These are phyloP conservation scores for Thomomys bottae DNA, from an alignment of 2,113 vertebrate species.

Conservation along the genomic window DNA sequence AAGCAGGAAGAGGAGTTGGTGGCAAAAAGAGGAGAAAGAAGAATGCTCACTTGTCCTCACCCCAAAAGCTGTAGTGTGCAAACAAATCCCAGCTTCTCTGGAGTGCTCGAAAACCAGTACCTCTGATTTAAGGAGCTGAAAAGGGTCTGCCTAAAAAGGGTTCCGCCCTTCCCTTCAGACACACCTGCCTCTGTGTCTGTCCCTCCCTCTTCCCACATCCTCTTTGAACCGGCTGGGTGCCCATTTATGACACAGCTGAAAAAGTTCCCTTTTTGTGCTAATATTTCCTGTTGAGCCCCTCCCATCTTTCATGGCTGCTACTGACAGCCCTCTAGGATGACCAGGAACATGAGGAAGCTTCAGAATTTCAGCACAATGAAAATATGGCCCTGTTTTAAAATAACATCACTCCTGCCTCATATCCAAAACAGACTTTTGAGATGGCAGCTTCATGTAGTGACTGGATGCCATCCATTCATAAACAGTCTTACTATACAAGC, in stretches of 20 bases:
- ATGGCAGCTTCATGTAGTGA: background rate
- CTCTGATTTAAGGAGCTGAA: slow-evolving; percentile 76
- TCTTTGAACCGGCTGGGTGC: slow-evolving; percentile 84
- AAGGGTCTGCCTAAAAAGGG: slow-evolving; percentile 58
- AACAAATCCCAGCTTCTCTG: slow-evolving; percentile 57
- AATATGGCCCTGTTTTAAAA: slow-evolving; percentile 46
- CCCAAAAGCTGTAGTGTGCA: background rate
- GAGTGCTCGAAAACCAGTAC: slow-evolving; percentile 29
- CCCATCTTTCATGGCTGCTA: slow-evolving; percentile 32
- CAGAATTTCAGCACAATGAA: slow-evolving; percentile 51
- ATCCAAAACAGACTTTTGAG: background rate
- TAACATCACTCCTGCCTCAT: background rate
- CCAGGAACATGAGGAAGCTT: slow-evolving; percentile 48
- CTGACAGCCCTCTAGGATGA: slow-evolving; percentile 58
- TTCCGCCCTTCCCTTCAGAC: slow-evolving; percentile 81
- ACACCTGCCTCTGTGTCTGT: slow-evolving; percentile 87
- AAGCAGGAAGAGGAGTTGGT: too few species aligned
- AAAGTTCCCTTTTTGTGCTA: slow-evolving; percentile 90
- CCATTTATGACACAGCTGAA: slow-evolving; percentile 73
- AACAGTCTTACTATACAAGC: background rate
- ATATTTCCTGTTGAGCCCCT: slow-evolving; percentile 88
- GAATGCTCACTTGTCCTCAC: too few species aligned
- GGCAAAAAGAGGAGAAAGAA: too few species aligned
- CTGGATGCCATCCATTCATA: background rate
- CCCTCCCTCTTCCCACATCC: slow-evolving; percentile 80